These are phyloP conservation scores for Leptobrachium leishanense DNA, from an alignment of 2,113 vertebrate genomes.

Conservation along the genomic window DNA sequence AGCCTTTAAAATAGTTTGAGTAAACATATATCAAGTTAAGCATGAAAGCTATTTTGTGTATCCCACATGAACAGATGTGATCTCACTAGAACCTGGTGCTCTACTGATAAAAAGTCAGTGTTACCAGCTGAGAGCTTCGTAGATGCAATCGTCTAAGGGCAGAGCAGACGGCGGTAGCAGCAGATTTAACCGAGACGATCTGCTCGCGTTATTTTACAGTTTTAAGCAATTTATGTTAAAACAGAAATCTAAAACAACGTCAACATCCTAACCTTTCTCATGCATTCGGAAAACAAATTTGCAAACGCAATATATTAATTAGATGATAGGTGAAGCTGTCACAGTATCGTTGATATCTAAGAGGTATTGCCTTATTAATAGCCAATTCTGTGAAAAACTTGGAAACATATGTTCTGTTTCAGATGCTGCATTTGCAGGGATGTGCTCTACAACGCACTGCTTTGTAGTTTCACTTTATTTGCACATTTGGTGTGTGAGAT, in stretches of 20 bases:
- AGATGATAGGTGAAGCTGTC: neutral
- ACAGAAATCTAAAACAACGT: neutral
- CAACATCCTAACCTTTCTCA: neutral
- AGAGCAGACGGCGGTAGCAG: conserved; percentile 52
- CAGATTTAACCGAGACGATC: conserved; percentile 48
- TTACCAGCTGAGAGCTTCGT: conserved; percentile 55
- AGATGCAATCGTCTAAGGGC: conserved; percentile 51
- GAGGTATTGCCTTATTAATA: no score
- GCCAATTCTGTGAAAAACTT: no score
- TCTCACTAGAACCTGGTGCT: conserved; percentile 55
- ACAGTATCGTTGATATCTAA: no score
- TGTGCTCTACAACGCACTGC: no score
- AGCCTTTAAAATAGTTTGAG: conserved; percentile 51
- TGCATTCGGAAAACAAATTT: neutral
- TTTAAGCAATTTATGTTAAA: conserved; percentile 44
- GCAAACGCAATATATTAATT: neutral
- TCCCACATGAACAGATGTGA: conserved; percentile 51
- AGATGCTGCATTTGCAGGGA: no score
- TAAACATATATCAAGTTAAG: conserved; percentile 44
- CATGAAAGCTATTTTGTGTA: conserved; percentile 52
- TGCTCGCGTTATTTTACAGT: conserved; percentile 50
- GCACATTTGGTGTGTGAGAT: no score
- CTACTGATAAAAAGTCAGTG: conserved; percentile 51
- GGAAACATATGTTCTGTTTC: no score
- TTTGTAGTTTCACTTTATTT: no score